Evolutionary conservation across 2,888 invertebrate genomes (phyloP).

Genomic region (Entomobrya proxima): DNA sequence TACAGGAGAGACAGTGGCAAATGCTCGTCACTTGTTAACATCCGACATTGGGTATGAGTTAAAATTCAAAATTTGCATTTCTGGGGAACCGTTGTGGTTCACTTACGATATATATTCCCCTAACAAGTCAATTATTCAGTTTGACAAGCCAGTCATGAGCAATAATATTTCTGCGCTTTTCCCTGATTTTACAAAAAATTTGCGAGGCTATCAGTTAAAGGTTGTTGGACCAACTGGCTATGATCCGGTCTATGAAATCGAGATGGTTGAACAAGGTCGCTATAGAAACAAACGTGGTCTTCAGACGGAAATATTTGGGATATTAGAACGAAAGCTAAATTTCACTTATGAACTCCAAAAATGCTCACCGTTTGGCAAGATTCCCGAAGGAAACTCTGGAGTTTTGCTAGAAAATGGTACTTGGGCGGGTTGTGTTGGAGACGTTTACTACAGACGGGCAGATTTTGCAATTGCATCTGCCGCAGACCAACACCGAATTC

Average conservation of each 20-base stretch:
- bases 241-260: background rate
- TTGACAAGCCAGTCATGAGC: background rate
- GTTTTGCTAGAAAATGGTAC: slow-evolving; percentile 23
- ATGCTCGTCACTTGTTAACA: background rate
- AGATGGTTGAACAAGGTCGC: background rate
- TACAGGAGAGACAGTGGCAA: background rate
- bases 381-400: slow-evolving; percentile 30
- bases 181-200: slow-evolving; percentile 41
- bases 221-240: background rate
- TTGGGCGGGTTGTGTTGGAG: slow-evolving; percentile 52
- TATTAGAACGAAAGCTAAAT: background rate
- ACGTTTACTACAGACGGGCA: slow-evolving; percentile 31
- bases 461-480: background rate
- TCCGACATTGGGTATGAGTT: background rate
- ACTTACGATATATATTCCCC: too few relatives aligned
- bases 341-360: background rate
- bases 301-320: background rate
- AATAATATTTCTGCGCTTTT: background rate
- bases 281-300: slow-evolving; percentile 13
- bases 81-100: too few relatives aligned
- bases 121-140: too few relatives aligned
- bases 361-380: slow-evolving; percentile 16
- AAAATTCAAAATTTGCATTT: background rate
- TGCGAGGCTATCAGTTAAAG: background rate
- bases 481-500: background rate